Conservation (phyloP, 2,113 vertebrate species). For the Corydoras sp. region DNA sequence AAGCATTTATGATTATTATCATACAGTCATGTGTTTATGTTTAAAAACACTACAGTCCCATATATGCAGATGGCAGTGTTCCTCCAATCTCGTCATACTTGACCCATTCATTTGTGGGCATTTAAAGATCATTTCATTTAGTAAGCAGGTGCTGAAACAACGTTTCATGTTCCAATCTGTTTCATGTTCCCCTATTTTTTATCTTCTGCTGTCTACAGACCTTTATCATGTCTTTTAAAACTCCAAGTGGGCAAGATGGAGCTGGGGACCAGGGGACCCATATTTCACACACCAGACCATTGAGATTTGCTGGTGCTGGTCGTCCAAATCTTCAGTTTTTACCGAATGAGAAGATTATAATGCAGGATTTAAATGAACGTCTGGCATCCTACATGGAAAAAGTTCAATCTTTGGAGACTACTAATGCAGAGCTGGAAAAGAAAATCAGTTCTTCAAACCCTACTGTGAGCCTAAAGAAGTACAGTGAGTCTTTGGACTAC, state of each 20-base stretch:
- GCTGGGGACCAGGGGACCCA: slow-evolving; percentile 54
- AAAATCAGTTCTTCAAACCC: slow-evolving; percentile 56
- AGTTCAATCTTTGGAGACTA: slow-evolving; percentile 58
- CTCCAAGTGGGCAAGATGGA: slow-evolving; percentile 59
- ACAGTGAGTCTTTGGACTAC: slow-evolving; percentile 49
- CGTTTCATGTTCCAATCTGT: no score
- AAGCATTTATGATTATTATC: slow-evolving; percentile 30
- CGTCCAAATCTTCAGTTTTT: slow-evolving; percentile 51
- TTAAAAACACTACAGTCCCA: not conserved
- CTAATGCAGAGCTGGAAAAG: slow-evolving; percentile 56
- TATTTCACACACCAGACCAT: slow-evolving; percentile 43
- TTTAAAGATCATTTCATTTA: slow-evolving; percentile 26
- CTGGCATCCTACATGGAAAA: slow-evolving; percentile 62
- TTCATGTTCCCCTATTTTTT: not conserved
- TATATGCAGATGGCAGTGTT: not conserved
- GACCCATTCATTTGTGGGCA: not conserved
- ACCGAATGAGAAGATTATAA: slow-evolving; percentile 61
- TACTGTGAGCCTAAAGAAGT: slow-evolving; percentile 46
- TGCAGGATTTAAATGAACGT: slow-evolving; percentile 68
- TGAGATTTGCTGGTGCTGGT: slow-evolving; percentile 27
- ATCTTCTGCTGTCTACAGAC: not conserved
- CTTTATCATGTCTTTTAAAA: slow-evolving; percentile 16
- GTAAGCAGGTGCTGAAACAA: not conserved
- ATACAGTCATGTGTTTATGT: not conserved
- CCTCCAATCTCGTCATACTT: no score